These are phyloP conservation scores for Aleiodes leptofemur DNA, from an alignment of 2,888 invertebrate species.

Conservation along the genomic window DNA sequence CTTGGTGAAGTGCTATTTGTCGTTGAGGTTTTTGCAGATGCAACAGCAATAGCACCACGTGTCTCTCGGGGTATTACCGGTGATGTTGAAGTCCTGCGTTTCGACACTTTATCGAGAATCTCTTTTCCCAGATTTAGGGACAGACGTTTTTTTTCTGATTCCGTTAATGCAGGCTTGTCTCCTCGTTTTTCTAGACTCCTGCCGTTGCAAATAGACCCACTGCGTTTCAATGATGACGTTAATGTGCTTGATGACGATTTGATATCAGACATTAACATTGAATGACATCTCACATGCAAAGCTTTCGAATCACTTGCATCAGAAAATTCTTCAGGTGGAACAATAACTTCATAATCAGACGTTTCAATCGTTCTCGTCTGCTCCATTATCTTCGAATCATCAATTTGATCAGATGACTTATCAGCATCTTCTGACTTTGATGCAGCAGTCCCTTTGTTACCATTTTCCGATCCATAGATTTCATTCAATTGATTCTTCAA, in stretches of 20 bases:
- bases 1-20: slow-evolving; percentile 70
- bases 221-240: slow-evolving; percentile 58
- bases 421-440: slow-evolving; percentile 28
- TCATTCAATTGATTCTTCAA: slow-evolving; percentile 88
- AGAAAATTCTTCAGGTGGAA: slow-evolving; percentile 61
- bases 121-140: slow-evolving; percentile 86
- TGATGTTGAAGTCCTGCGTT: slow-evolving; percentile 67
- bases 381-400: slow-evolving; percentile 8
- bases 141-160: slow-evolving; percentile 84
- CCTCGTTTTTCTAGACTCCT: slow-evolving; percentile 60
- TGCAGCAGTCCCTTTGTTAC: slow-evolving; percentile 52
- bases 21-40: slow-evolving; percentile 59
- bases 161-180: slow-evolving; percentile 74
- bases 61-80: slow-evolving; percentile 68
- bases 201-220: slow-evolving; percentile 67
- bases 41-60: slow-evolving; percentile 73
- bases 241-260: slow-evolving; percentile 48
- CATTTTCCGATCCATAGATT: slow-evolving; percentile 83
- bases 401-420: background rate
- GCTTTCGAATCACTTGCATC: slow-evolving; percentile 58
- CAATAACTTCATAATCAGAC: slow-evolving; percentile 66
- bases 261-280: slow-evolving; percentile 65
- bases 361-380: background rate
- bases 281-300: slow-evolving; percentile 71
- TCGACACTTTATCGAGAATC: slow-evolving; percentile 81